phyloP scores from a whole-genome alignment of 1,140 invertebrate genomes.

The Plodia interpunctella region DNA sequence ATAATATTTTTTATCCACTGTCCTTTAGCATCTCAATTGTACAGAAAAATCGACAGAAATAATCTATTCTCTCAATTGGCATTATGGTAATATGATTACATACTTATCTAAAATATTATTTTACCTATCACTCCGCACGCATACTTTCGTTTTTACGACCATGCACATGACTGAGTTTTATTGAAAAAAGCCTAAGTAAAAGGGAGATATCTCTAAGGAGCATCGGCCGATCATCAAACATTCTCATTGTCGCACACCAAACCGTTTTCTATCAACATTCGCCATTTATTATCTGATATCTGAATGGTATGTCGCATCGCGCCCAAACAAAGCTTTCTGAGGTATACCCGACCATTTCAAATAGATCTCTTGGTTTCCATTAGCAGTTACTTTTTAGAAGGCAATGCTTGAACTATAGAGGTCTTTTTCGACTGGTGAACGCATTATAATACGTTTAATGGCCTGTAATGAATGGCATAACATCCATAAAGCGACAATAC shows the following conservation, averaged over 20 bases:
- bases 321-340: slow-evolving; percentile 65
- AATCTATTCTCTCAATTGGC: neutral
- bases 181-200: neutral
- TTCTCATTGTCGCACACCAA: slow-evolving; percentile 28
- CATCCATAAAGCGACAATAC: slow-evolving; percentile 74
- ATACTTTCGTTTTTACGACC: slow-evolving; percentile 2
- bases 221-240: slow-evolving; percentile 25
- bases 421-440: slow-evolving; percentile 40
- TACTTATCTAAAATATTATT: neutral
- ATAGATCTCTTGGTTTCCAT: slow-evolving; percentile 36
- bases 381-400: slow-evolving; percentile 25
- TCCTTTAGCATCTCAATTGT: too few relatives aligned
- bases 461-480: slow-evolving; percentile 73
- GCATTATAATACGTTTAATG: slow-evolving; percentile 71
- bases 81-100: neutral
- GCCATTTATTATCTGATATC: slow-evolving; percentile 68
- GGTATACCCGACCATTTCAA: slow-evolving; percentile 46
- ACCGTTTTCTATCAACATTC: slow-evolving; percentile 49
- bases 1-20: too few relatives aligned
- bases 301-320: slow-evolving; percentile 68
- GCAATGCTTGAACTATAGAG: slow-evolving; percentile 21
- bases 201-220: slow-evolving; percentile 12
- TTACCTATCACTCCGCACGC: neutral
- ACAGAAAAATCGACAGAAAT: too few relatives aligned
- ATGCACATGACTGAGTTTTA: neutral